phyloP scores from a whole-genome alignment of 2,888 invertebrate species.

The Leptopilina syphax region DNA sequence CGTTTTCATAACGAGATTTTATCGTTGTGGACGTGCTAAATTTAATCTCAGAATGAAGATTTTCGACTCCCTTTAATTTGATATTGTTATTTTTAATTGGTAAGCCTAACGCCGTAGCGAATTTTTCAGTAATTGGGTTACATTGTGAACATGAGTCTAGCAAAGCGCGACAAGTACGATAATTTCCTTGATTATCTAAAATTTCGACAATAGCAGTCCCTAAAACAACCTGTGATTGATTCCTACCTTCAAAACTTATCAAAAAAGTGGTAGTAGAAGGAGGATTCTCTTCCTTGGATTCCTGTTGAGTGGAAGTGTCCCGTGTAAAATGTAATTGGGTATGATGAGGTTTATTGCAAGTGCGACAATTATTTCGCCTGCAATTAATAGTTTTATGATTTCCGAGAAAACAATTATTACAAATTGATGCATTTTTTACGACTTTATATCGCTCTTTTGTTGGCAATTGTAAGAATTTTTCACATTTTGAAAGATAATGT shows the following conservation, averaged over 20 bases:
- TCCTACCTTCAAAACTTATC: neutral
- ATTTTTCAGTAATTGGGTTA: constrained; percentile 7
- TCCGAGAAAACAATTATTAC: too few species aligned
- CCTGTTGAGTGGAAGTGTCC: neutral
- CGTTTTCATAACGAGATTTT: neutral
- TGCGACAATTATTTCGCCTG: neutral
- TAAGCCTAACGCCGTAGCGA: neutral
- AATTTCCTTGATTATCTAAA: neutral
- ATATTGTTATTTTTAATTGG: neutral
- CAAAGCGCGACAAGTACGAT: neutral
- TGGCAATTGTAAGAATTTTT: too few species aligned
- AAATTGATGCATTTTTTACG: too few species aligned
- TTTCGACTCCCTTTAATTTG: neutral
- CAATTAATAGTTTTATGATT: neutral
- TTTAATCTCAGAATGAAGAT: neutral
- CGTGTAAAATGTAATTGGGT: neutral
- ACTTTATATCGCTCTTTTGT: too few species aligned
- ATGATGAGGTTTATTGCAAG: neutral
- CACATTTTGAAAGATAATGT: too few species aligned
- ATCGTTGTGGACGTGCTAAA: neutral
- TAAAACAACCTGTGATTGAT: neutral
- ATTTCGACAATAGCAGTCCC: neutral
- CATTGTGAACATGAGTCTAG: neutral
- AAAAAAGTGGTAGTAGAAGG: neutral
- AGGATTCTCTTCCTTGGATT: neutral